A percentile compares a stretch with the other conserved stretches of the same genome.
phyloP scores from a whole-genome alignment of 2,113 vertebrate genomes.

The Perccottus glenii region DNA sequence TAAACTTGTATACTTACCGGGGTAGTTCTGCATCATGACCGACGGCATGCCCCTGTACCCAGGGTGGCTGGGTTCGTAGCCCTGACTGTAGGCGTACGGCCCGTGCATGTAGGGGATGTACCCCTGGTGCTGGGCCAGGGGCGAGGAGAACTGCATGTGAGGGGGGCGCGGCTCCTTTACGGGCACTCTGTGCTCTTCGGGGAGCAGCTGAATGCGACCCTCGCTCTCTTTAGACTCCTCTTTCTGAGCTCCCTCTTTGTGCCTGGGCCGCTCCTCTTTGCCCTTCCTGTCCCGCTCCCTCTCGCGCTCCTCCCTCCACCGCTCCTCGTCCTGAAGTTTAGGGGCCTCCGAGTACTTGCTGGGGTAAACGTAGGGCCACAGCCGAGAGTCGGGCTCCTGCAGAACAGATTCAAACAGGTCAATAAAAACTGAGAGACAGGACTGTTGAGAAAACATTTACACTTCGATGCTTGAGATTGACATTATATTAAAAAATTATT shows the following conservation, averaged over 20 bases:
- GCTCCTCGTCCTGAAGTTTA: slow-evolving; percentile 82
- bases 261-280: slow-evolving; percentile 88
- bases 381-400: slow-evolving; percentile 81
- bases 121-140: slow-evolving; percentile 91
- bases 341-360: slow-evolving; percentile 90
- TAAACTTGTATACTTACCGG: slow-evolving; percentile 78
- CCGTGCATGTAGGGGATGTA: slow-evolving; percentile 98
- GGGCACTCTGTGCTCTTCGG: slow-evolving; percentile 83
- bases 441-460: too few relatives aligned
- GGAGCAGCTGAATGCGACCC: slow-evolving; percentile 73
- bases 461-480: too few relatives aligned
- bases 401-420: background rate
- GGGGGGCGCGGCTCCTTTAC: slow-evolving; percentile 87
- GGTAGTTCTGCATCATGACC: slow-evolving; percentile 99
- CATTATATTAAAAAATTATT: too few relatives aligned
- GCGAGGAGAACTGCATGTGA: slow-evolving; percentile 91
- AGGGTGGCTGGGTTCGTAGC: slow-evolving; percentile 91
- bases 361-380: slow-evolving; percentile 90
- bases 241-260: slow-evolving; percentile 84
- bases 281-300: slow-evolving; percentile 82
- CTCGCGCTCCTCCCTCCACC: slow-evolving; percentile 84
- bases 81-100: slow-evolving; percentile 91
- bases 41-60: slow-evolving; percentile 94
- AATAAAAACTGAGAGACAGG: too few relatives aligned
- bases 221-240: slow-evolving; percentile 88